Evolutionary conservation across 2,888 invertebrate genomes (phyloP).

Genomic region (Drosophila nr. medialis): DNA sequence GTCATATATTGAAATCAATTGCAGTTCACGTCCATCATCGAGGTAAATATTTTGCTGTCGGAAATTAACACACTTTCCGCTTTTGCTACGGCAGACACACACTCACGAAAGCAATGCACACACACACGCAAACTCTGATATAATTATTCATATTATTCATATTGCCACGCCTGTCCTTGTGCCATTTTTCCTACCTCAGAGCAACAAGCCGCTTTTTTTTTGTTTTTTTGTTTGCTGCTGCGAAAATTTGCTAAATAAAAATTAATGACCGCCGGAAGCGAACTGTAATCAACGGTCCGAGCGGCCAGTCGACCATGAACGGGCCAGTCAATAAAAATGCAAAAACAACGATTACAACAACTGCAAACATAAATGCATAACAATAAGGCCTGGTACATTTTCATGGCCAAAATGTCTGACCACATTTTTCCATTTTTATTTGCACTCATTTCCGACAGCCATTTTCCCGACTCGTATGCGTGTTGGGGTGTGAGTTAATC

Average conservation of each 20-base stretch:
- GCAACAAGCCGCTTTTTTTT: constrained; percentile 16
- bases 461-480: constrained; percentile 21
- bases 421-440: constrained; percentile 22
- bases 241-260: constrained; percentile 79
- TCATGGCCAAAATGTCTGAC: constrained; percentile 43
- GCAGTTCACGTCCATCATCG: constrained; percentile 71
- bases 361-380: constrained; percentile 45
- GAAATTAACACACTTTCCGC: constrained; percentile 80
- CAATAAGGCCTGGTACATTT: constrained; percentile 28
- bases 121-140: constrained; percentile 19
- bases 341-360: constrained; percentile 40
- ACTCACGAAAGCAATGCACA: not conserved
- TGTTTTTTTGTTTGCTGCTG: constrained; percentile 17
- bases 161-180: constrained; percentile 52
- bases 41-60: constrained; percentile 73
- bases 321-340: constrained; percentile 47
- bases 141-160: constrained; percentile 79
- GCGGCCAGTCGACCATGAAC: constrained; percentile 38
- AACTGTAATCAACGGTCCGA: constrained; percentile 74
- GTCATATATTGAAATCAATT: constrained; percentile 72
- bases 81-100: constrained; percentile 53
- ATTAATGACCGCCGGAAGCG: constrained; percentile 79
- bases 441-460: constrained; percentile 54
- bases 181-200: constrained; percentile 65
- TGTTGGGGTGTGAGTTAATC: constrained; percentile 54